These are phyloP conservation scores for Camelus bactrianus DNA, from an alignment of 2,113 vertebrate genomes.

Conservation along the genomic window DNA sequence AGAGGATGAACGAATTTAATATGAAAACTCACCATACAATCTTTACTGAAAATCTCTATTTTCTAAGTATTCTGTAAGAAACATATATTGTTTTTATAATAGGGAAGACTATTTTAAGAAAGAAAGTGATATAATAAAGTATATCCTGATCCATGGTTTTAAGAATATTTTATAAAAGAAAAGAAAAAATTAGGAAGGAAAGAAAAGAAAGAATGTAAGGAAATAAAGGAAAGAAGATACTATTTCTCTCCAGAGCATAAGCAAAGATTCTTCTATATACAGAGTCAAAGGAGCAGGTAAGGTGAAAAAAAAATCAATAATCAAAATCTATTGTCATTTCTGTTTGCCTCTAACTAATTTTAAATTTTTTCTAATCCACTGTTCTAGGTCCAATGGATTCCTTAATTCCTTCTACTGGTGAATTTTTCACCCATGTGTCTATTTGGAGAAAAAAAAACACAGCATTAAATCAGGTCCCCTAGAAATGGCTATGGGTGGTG, in stretches of 20 bases:
- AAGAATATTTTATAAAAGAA: constrained; percentile 13
- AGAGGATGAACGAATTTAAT: neutral
- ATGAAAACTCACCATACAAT: neutral
- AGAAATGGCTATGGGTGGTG: neutral
- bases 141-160: neutral
- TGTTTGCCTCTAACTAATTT: neutral
- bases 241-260: neutral
- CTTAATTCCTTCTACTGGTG: neutral
- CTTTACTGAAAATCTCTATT: neutral
- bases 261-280: neutral
- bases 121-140: neutral
- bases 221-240: neutral
- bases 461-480: neutral
- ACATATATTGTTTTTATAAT: neutral
- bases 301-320: neutral
- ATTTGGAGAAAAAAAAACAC: neutral
- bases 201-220: neutral
- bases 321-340: neutral
- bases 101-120: neutral
- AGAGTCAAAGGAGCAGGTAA: neutral
- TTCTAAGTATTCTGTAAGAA: constrained; percentile 9
- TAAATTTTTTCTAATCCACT: neutral
- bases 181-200: neutral
- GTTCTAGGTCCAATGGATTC: neutral
- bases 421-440: neutral